Conservation (phyloP, 2,888 invertebrate species). For the Idaea aversata region DNA sequence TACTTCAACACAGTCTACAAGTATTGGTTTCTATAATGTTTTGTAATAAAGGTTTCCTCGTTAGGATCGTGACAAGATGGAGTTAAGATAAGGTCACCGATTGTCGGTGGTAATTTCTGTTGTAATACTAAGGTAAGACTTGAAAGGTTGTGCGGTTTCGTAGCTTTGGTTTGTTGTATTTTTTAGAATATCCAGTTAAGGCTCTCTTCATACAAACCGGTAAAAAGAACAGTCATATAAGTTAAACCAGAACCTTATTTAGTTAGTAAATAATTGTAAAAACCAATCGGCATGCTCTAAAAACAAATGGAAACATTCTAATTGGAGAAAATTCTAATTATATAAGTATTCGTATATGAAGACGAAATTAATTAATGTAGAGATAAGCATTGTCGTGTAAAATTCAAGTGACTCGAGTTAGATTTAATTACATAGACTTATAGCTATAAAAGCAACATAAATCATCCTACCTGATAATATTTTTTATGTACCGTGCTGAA, state of each 20-base stretch:
- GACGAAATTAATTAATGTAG: too few species aligned
- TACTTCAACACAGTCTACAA: background rate
- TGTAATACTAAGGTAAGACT: slow-evolving; percentile 33
- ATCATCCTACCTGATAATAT: too few species aligned
- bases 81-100: slow-evolving; percentile 50
- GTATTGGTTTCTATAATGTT: slow-evolving; percentile 54
- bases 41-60: slow-evolving; percentile 58
- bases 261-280: background rate
- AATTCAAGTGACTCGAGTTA: too few species aligned
- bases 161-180: slow-evolving; percentile 13
- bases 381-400: too few species aligned
- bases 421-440: too few species aligned
- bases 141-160: slow-evolving; percentile 36
- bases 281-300: background rate
- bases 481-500: too few species aligned
- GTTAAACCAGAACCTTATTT: background rate
- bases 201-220: too few species aligned
- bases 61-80: slow-evolving; percentile 68
- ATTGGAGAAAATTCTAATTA: background rate
- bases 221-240: too few species aligned
- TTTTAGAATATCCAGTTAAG: background rate
- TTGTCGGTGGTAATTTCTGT: slow-evolving; percentile 54
- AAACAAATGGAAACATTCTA: background rate
- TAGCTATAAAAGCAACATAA: too few species aligned
- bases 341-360: background rate